Evolutionary conservation across 2,797 vertebrate genomes (phyloP).

Genomic region (Taeniopygia guttata): DNA sequence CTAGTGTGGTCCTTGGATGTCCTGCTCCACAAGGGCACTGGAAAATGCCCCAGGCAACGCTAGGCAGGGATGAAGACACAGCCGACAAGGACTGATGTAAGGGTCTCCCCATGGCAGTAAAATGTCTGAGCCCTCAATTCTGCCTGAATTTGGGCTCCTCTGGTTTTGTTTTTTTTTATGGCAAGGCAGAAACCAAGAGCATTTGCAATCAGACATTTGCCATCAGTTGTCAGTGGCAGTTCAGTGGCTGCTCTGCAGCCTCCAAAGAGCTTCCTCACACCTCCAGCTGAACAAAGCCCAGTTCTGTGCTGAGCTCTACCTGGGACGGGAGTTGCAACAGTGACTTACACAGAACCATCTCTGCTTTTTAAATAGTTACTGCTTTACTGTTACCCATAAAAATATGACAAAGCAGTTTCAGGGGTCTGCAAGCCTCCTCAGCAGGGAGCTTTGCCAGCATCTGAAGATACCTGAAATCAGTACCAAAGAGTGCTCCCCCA

Average conservation of each 20-base stretch:
- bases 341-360: neutral
- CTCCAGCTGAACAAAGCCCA: neutral
- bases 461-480: neutral
- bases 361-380: neutral
- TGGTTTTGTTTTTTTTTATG: neutral
- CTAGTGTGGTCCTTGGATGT: neutral
- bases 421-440: neutral
- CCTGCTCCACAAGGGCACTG: neutral
- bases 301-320: neutral
- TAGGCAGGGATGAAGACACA: neutral
- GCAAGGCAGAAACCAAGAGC: neutral
- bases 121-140: neutral
- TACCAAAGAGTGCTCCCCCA: neutral
- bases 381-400: neutral
- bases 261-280: neutral
- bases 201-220: neutral
- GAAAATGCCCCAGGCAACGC: neutral
- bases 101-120: neutral
- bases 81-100: neutral
- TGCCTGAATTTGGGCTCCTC: neutral
- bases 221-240: neutral
- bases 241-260: neutral
- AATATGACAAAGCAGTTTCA: neutral
- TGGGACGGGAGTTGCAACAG: neutral
- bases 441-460: neutral